Percentiles rank a stretch among this genome's conserved stretches.
phyloP scores from a whole-genome alignment of 2,888 invertebrate genomes.

The Cataglyphis livida region DNA sequence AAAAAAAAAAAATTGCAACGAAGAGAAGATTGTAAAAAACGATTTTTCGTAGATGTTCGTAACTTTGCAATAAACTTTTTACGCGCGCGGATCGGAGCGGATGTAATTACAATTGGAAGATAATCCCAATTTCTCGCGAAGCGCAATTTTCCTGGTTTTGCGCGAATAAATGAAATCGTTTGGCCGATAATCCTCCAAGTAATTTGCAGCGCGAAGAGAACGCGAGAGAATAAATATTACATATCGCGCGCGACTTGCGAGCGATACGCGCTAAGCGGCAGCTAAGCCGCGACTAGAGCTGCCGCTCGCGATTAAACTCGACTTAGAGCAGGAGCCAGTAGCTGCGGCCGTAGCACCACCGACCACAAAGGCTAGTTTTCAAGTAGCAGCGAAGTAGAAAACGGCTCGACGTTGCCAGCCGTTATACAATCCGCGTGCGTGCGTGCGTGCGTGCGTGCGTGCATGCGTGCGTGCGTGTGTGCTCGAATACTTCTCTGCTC shows the following conservation, averaged over 20 bases:
- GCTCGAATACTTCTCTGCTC: background rate
- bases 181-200: background rate
- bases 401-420: conserved; percentile 62
- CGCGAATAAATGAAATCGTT: background rate
- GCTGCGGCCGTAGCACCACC: conserved; percentile 24
- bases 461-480: too few relatives aligned
- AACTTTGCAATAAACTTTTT: background rate
- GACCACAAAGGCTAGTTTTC: conserved; percentile 37
- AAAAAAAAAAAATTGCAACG: background rate
- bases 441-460: background rate
- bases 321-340: conserved; percentile 47
- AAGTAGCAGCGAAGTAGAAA: conserved; percentile 54
- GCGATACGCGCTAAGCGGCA: conserved; percentile 57
- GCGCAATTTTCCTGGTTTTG: background rate
- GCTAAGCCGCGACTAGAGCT: conserved; percentile 66
- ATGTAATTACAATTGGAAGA: background rate
- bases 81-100: background rate
- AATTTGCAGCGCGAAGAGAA: background rate
- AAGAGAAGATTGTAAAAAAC: background rate
- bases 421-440: conserved; percentile 37
- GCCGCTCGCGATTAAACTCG: conserved; percentile 27
- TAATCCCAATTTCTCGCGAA: background rate
- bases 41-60: background rate
- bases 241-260: conserved; percentile 33
- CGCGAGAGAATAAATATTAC: background rate